Evolutionary conservation across 2,113 vertebrate genomes (phyloP), one percentile per base, ranked within the genome.

Genomic region (Hassar affinis): DNA sequence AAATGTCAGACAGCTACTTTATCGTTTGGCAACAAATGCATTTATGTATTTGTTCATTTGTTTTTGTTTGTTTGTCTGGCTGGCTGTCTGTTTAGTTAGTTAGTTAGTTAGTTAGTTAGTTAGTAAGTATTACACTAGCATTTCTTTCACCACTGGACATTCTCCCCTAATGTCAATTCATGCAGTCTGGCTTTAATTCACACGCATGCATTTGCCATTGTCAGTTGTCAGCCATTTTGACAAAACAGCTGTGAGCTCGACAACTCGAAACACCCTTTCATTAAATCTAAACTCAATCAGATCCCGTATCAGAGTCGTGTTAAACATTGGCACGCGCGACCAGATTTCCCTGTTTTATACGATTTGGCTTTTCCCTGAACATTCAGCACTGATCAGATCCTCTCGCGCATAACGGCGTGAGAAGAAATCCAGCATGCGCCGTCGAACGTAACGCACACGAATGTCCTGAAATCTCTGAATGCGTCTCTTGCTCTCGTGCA

Each of bases 301-400:
- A n/a, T 45, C 8, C n/a, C 4, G 22, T 69, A n/a, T 49, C 47
- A 71, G 52, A 71, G 35, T 59, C 17, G 80, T 20, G 66, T n/a
- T 56, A 56, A 82, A 47, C 25, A 47, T 15, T 30, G 49, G 42
- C 30, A 76, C 27, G 51, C 74, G 74, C 20, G 30, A 18, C 18
- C 74, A 33, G 0, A 56, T 25, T 25, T 30, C 45, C 25, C 5
- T 25, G 20, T 75, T 75, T 22, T 33, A 51, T 33, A 17, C 17
- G 78, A 33, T 25, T 59, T 47, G 52, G 18, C n/a, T 72, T 6
- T 42, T 0, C 25, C 42, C 45, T 35, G 27, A 6, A 42, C 38
- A 61, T 66, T 83, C 81, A 83, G 57, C 71, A 83, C 71, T 83
- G 81, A 35, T 64, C 71, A 83, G 81, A 27, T 83, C 71, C 81